Evolutionary conservation across 2,797 vertebrate species (phyloP).

Genomic region (Labeo calbasu): DNA sequence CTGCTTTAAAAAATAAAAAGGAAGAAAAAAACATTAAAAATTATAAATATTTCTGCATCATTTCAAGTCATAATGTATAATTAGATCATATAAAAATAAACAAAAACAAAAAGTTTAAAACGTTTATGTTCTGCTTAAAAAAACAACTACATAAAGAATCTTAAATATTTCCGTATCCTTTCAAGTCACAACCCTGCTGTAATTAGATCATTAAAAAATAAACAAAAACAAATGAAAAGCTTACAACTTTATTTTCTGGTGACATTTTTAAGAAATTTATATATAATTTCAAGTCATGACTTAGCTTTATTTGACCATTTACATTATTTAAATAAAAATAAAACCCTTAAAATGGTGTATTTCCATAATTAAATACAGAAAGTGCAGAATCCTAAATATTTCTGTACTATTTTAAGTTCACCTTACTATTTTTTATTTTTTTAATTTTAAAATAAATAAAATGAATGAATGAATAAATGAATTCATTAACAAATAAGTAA

Average conservation of each 20-base stretch:
- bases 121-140: no score
- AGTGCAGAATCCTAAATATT: neutral
- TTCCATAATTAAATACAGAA: neutral
- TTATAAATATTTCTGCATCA: no score
- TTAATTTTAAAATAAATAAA: no score
- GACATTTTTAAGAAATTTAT: neutral
- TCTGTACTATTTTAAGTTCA: neutral
- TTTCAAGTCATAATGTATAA: no score
- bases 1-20: no score
- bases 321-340: neutral
- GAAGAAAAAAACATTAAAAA: no score
- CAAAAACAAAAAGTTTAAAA: no score
- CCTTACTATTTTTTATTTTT: neutral
- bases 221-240: neutral
- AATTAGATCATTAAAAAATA: neutral
- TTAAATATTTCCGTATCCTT: no score
- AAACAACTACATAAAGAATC: neutral
- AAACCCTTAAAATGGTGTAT: neutral
- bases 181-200: neutral
- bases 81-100: no score
- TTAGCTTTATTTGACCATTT: neutral
- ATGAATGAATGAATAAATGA: no score
- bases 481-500: no score
- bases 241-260: neutral
- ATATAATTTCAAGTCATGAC: neutral